Conservation (phyloP, 2,888 invertebrate genomes). For the Hypena proboscidalis region DNA sequence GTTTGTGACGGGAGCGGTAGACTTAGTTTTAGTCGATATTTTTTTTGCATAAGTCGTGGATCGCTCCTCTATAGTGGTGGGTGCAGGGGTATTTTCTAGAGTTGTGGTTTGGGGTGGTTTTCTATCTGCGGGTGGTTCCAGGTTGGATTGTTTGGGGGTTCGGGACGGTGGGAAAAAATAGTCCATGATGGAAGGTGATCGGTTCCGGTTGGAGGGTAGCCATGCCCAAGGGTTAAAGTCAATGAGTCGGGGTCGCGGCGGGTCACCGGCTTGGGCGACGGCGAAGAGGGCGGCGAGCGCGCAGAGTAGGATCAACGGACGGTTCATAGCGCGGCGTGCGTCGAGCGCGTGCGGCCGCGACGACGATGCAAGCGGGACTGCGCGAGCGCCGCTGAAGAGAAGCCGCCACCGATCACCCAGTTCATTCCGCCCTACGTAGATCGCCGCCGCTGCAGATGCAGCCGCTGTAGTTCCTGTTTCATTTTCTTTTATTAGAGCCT, state of each 20-base stretch:
- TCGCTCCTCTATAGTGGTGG: constrained; percentile 70
- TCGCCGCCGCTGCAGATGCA: constrained; percentile 57
- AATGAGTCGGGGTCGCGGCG: constrained; percentile 73
- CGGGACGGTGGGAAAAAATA: constrained; percentile 82
- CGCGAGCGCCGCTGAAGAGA: constrained; percentile 63
- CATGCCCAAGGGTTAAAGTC: constrained; percentile 82
- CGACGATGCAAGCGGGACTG: constrained; percentile 79
- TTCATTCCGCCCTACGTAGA: constrained; percentile 62
- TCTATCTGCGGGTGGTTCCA: constrained; percentile 75
- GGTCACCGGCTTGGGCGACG: constrained; percentile 57
- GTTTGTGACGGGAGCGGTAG: constrained; percentile 66
- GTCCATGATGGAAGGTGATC: constrained; percentile 81
- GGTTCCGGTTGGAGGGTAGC: constrained; percentile 72
- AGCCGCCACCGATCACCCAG: constrained; percentile 67
- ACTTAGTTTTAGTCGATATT: constrained; percentile 73
- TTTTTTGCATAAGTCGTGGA: constrained; percentile 72
- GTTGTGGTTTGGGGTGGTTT: constrained; percentile 62
- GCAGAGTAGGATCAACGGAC: constrained; percentile 66
- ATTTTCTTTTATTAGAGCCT: constrained; percentile 37
- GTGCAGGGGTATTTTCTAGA: constrained; percentile 61
- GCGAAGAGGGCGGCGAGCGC: constrained; percentile 71
- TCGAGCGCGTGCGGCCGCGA: constrained; percentile 78
- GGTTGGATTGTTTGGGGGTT: constrained; percentile 78
- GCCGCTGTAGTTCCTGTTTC: constrained; percentile 50
- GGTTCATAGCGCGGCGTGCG: constrained; percentile 76